Evolutionary conservation across 2,888 invertebrate species (phyloP).

Genomic region (Chaetogeoica ovagalla): DNA sequence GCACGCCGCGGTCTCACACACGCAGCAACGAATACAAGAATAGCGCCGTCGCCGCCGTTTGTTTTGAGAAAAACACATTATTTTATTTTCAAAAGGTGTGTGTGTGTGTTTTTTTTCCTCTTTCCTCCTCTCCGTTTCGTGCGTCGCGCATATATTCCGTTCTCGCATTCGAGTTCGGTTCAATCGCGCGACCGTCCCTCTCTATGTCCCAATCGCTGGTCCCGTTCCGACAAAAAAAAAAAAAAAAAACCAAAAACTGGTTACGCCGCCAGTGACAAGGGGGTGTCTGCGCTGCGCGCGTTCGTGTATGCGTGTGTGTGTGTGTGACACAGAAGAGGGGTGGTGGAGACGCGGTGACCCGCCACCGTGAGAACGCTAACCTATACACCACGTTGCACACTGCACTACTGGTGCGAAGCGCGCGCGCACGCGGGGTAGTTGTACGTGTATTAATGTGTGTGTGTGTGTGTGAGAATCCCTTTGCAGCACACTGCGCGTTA

Average conservation of each 20-base stretch:
- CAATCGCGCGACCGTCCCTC: neutral
- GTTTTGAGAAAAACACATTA: constrained; percentile 37
- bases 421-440: neutral
- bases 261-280: constrained; percentile 40
- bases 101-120: too few species aligned
- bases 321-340: neutral
- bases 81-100: constrained; percentile 30
- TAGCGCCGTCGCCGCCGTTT: constrained; percentile 15
- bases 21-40: neutral
- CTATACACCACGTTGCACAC: too few species aligned
- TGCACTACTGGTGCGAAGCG: too few species aligned
- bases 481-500: too few species aligned
- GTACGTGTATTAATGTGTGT: too few species aligned
- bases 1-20: neutral
- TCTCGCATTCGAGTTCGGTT: constrained; percentile 19
- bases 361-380: constrained; percentile 41
- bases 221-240: neutral
- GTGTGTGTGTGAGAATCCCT: too few species aligned
- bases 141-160: neutral
- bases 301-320: neutral
- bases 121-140: neutral
- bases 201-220: neutral
- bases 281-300: neutral
- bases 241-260: constrained; percentile 37
- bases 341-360: neutral